A percentile compares a stretch with the other conserved stretches of the same genome.
phyloP scores from a whole-genome alignment of 2,113 vertebrate genomes.

The Heptranchias perlo region DNA sequence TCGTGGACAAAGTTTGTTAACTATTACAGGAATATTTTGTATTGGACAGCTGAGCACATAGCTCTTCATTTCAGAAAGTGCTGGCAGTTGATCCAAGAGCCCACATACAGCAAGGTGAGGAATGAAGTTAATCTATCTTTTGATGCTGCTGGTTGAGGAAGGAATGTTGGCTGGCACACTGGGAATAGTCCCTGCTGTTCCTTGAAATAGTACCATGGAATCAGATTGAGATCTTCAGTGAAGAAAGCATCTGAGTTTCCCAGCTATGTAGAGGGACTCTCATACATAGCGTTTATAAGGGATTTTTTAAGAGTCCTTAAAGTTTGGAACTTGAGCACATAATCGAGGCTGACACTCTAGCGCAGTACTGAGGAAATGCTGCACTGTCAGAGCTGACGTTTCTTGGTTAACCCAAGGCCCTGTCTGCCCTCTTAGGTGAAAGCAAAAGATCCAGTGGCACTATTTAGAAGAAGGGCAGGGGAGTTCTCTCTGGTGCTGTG shows the following conservation, averaged over 20 bases:
- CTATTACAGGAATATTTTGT: not conserved
- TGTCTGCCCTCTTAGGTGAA: not conserved
- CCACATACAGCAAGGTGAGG: not conserved
- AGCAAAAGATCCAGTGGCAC: not conserved
- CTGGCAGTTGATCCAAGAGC: not conserved
- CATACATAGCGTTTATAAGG: too few species aligned
- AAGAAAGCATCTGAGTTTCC: not conserved
- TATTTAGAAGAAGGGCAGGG: not conserved
- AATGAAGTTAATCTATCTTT: not conserved
- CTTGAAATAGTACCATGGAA: not conserved
- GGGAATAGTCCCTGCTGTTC: not conserved
- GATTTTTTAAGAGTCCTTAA: too few species aligned
- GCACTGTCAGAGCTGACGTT: not conserved
- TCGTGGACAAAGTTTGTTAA: not conserved
- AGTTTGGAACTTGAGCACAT: not conserved
- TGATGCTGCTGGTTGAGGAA: not conserved
- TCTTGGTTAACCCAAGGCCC: not conserved
- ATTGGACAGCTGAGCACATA: not conserved
- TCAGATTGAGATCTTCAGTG: not conserved
- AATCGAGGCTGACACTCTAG: not conserved
- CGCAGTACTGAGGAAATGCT: not conserved
- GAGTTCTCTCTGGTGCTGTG: not conserved
- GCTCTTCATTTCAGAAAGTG: not conserved
- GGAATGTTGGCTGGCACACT: not conserved
- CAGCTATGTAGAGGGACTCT: not conserved